Evolutionary conservation across 2,888 invertebrate genomes (phyloP).

Genomic region (Druceiella hillmani): DNA sequence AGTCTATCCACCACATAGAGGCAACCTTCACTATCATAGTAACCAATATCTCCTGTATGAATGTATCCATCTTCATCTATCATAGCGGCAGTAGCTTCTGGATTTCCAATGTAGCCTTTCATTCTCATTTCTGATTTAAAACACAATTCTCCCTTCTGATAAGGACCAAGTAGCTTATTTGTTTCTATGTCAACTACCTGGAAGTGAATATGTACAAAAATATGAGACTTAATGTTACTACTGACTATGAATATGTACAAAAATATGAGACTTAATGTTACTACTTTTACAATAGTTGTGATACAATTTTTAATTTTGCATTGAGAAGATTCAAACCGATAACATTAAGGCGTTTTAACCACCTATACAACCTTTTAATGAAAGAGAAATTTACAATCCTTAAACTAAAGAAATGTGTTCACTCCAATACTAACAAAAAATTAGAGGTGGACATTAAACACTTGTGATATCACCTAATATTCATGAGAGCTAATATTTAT

Average conservation of each 20-base stretch:
- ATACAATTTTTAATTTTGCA: no score
- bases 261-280: no score
- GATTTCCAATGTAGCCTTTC: slow-evolving; percentile 78
- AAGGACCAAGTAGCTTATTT: slow-evolving; percentile 56
- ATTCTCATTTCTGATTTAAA: slow-evolving; percentile 76
- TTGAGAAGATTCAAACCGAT: no score
- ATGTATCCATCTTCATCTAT: slow-evolving; percentile 73
- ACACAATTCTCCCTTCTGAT: slow-evolving; percentile 76
- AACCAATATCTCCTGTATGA: slow-evolving; percentile 77
- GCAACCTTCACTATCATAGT: slow-evolving; percentile 69
- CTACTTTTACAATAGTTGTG: no score
- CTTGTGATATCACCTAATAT: no score
- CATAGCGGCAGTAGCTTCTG: slow-evolving; percentile 53
- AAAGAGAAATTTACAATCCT: background rate
- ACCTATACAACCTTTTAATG: no score
- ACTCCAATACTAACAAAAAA: no score
- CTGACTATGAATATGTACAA: background rate
- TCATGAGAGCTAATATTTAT: no score
- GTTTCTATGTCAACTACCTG: slow-evolving; percentile 57
- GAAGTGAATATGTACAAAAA: no score
- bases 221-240: background rate
- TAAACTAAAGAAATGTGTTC: no score
- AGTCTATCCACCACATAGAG: slow-evolving; percentile 80
- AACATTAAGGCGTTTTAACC: no score
- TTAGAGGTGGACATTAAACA: no score